phyloP scores from a whole-genome alignment of 2,797 vertebrate species.

The Craterocephalus amniculus region DNA sequence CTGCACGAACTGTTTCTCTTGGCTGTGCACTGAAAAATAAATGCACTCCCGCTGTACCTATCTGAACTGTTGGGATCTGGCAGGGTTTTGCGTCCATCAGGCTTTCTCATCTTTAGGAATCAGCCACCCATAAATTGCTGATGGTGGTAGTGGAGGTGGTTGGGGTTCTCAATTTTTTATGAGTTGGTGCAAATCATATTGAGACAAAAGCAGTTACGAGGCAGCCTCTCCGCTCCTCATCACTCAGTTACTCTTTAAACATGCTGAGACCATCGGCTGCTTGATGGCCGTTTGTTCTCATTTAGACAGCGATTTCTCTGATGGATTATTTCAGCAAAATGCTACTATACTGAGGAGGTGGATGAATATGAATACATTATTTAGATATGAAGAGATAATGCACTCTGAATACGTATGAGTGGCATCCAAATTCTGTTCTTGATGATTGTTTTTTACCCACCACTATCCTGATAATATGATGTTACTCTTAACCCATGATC shows the following conservation, averaged over 20 bases:
- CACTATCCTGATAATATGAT: background rate
- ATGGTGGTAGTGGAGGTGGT: conserved; percentile 31
- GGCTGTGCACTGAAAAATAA: conserved; percentile 67
- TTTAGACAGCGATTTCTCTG: conserved; percentile 20
- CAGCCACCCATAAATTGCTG: conserved; percentile 69
- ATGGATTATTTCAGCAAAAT: conserved; percentile 18
- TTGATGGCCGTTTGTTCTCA: conserved; percentile 45
- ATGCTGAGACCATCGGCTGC: conserved; percentile 40
- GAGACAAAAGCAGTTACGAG: conserved; percentile 67
- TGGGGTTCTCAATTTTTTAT: conserved; percentile 70
- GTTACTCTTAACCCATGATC: background rate
- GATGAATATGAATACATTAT: conserved; percentile 1
- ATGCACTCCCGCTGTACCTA: conserved; percentile 61
- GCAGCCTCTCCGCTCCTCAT: conserved; percentile 19
- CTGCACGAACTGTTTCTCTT: conserved; percentile 45
- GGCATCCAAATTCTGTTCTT: background rate
- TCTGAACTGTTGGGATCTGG: conserved; percentile 53
- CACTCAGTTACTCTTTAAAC: conserved; percentile 54
- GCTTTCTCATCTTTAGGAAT: conserved; percentile 65
- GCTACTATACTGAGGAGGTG: background rate
- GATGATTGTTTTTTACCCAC: background rate
- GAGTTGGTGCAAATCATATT: conserved; percentile 56
- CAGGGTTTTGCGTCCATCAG: conserved; percentile 60
- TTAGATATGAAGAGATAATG: conserved; percentile 1
- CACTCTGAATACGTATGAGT: background rate